phyloP scores from a whole-genome alignment of 2,888 invertebrate genomes.

The Nomada fucata region DNA sequence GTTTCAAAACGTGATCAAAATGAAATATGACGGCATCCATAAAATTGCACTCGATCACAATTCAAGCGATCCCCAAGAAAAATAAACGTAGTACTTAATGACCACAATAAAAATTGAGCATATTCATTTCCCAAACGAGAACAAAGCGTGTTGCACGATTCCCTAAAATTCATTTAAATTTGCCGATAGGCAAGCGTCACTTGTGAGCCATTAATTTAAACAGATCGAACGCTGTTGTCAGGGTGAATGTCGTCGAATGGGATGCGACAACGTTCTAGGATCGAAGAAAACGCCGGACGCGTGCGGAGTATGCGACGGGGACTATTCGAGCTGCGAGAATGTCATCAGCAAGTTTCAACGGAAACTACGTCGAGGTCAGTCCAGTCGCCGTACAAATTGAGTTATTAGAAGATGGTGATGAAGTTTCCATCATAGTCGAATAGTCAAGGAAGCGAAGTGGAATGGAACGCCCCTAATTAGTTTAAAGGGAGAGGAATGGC shows the following conservation, averaged over 20 bases:
- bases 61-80: no score
- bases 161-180: not conserved
- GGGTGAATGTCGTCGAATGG: conserved; percentile 86
- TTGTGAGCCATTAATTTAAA: not conserved
- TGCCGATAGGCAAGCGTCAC: not conserved
- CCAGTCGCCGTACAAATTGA: conserved; percentile 49
- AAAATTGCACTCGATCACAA: no score
- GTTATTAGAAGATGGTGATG: conserved; percentile 42
- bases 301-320: conserved; percentile 89
- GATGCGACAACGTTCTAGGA: conserved; percentile 88
- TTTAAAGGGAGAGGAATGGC: conserved; percentile 35
- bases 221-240: conserved; percentile 69
- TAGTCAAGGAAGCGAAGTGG: conserved; percentile 1
- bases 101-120: no score
- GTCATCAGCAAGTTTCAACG: conserved; percentile 83
- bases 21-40: no score
- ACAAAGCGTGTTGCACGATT: not conserved
- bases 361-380: conserved; percentile 84
- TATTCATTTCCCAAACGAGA: no score
- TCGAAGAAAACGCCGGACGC: conserved; percentile 86
- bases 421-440: conserved; percentile 46
- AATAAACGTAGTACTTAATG: no score
- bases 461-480: conserved; percentile 36
- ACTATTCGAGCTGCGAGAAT: conserved; percentile 87
- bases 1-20: no score